Percentiles rank a stretch among this genome's conserved stretches.
Conservation (phyloP, 2,113 vertebrate species). For the Tursiops truncatus region DNA sequence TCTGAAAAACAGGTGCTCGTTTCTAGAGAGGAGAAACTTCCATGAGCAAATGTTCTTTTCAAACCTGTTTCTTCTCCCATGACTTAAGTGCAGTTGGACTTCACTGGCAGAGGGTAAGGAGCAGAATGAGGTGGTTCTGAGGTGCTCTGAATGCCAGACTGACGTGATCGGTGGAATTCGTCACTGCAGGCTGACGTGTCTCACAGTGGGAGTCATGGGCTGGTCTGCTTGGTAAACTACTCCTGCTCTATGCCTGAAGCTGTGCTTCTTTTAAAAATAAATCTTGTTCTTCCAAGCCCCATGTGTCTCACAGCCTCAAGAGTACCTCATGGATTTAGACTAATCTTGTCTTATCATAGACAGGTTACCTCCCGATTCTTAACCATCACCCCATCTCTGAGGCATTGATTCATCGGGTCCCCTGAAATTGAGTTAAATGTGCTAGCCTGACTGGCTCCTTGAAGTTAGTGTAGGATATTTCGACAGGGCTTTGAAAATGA, state of each 20-base stretch:
- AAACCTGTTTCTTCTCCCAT: background rate
- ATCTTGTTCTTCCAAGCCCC: background rate
- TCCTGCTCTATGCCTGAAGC: background rate
- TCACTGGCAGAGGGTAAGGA: background rate
- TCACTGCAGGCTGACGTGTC: background rate
- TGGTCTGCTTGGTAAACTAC: background rate
- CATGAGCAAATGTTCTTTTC: background rate
- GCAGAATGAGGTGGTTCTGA: background rate
- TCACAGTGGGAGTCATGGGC: constrained; percentile 43
- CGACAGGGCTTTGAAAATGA: background rate
- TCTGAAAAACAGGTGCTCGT: constrained; percentile 1
- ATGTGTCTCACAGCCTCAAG: background rate
- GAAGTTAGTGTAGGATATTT: background rate
- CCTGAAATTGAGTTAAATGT: background rate
- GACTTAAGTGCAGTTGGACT: background rate
- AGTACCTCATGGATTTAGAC: background rate
- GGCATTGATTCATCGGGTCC: background rate
- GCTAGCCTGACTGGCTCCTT: background rate
- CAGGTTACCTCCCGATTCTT: background rate
- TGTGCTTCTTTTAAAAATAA: constrained; percentile 35
- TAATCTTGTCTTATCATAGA: background rate
- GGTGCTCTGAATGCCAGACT: background rate
- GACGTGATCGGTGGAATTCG: background rate
- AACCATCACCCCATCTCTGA: background rate
- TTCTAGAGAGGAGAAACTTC: constrained; percentile 17